Conservation (phyloP, 2,113 vertebrate genomes). For the Danionella cerebrum region DNA sequence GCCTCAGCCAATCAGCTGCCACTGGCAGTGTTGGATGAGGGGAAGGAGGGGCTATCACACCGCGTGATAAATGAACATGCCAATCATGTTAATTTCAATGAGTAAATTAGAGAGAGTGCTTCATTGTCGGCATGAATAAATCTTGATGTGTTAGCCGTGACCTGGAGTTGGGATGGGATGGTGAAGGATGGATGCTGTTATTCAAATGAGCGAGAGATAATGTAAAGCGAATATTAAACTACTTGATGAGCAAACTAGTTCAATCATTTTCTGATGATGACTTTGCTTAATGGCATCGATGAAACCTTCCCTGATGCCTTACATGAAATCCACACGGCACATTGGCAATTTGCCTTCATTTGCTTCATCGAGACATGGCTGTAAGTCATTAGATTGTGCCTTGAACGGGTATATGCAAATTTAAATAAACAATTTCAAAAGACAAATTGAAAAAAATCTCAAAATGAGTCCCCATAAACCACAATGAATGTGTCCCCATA, state of each 20-base stretch:
- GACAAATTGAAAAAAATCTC: neutral
- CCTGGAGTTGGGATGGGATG: constrained; percentile 36
- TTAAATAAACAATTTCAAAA: neutral
- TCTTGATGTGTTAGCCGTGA: constrained; percentile 60
- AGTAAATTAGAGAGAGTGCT: constrained; percentile 87
- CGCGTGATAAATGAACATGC: constrained; percentile 68
- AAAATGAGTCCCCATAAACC: neutral
- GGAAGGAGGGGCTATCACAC: constrained; percentile 36
- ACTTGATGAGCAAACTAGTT: constrained; percentile 9
- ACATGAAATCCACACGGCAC: neutral
- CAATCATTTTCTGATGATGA: neutral
- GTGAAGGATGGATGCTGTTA: constrained; percentile 35
- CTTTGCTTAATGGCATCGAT: neutral
- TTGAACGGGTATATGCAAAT: neutral
- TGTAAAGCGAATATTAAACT: neutral
- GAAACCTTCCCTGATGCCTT: constrained; percentile 4
- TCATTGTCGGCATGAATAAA: constrained; percentile 88
- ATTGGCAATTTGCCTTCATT: neutral
- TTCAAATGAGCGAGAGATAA: constrained; percentile 14
- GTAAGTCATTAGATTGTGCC: neutral
- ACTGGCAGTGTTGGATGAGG: constrained; percentile 10
- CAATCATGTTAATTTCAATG: constrained; percentile 84
- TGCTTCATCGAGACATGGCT: neutral
- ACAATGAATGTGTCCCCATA: neutral
- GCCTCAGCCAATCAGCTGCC: constrained; percentile 46